phyloP scores from a whole-genome alignment of 2,113 vertebrate genomes.

The Laticauda colubrina region DNA sequence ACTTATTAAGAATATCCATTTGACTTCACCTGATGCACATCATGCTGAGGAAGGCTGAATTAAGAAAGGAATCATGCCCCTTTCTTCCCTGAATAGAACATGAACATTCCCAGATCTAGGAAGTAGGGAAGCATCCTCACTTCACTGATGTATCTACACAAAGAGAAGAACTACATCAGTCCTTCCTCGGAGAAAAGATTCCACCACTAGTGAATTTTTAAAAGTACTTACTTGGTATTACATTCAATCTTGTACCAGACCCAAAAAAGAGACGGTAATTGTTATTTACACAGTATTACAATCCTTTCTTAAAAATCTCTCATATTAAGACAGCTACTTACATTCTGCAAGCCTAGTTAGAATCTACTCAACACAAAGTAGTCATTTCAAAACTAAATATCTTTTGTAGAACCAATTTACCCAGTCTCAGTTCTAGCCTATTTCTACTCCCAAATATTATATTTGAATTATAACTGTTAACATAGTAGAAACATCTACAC shows the following conservation, averaged over 20 bases:
- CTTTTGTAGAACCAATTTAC: not conserved
- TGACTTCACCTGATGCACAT: not conserved
- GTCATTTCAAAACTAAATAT: not conserved
- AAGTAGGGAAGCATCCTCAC: not conserved
- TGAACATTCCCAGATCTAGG: not conserved
- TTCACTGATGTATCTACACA: not conserved
- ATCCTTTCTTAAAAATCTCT: not conserved
- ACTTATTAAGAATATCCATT: not conserved
- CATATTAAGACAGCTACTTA: not conserved
- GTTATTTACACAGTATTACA: not conserved
- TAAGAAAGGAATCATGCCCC: not conserved
- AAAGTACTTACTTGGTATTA: not conserved
- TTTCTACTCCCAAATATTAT: not conserved
- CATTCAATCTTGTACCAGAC: not conserved
- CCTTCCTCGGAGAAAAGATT: not conserved
- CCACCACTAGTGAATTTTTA: not conserved
- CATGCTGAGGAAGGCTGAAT: not conserved
- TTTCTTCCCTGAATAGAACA: not conserved
- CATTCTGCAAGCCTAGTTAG: not conserved
- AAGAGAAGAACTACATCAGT: not conserved
- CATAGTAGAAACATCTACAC: not conserved
- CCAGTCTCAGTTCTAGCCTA: not conserved
- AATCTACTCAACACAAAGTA: not conserved
- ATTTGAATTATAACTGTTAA: not conserved
- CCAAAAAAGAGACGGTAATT: not conserved